Base-by-base conservation (phyloP, 2,888 invertebrate genomes). In the Creontiades dilutus region DNA sequence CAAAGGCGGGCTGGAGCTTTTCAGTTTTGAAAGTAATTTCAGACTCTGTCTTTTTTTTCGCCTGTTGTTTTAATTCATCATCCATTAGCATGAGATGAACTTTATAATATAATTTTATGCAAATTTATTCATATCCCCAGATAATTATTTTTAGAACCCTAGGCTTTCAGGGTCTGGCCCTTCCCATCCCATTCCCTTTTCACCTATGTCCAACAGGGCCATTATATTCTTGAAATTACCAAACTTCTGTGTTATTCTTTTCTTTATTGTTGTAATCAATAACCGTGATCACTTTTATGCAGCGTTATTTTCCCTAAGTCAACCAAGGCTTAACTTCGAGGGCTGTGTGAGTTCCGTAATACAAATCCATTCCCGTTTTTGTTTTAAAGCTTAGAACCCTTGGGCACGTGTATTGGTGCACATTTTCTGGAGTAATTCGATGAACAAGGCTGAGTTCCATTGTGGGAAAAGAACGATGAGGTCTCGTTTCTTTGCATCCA, bases 11-110 rank as follows among this genome's bases (percentile, higher is more conserved):
- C 11, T 23, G 68, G 23, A 68, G 68, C 68, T 23, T 23, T 61
- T 68, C 68, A 27, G 68, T 68, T 11, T 19, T 11, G 68, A 47
- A 46, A 52, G 52, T 82, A 52, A 82, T 82, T 82, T 82, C 48
- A 52, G 52, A 82, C 82, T 47, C 23, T 52, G 47, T 52, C 48
- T 52, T 48, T 82, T 37, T 82, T 82, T 82, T 82, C 47, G 23
- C 52, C 82, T 82, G 82, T 68, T 68, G 68, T 68, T 82, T 82
- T 82, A 52, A 52, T 82, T 52, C 52, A 82, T 82, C 82, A 82
- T 82, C 52, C 52, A 82, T 82, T 82, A 82, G 82, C 82, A 48
- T 82, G 82, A 82, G 52, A 82, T 82, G 82, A 82, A 52, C 82
- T 52, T 82, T 68, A 19, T 68, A 68, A 27, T 52, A 82, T 82